Evolutionary conservation across 2,888 invertebrate species (phyloP), one percentile per base, ranked within the genome.

Genomic region (Athripsodes cinereus): DNA sequence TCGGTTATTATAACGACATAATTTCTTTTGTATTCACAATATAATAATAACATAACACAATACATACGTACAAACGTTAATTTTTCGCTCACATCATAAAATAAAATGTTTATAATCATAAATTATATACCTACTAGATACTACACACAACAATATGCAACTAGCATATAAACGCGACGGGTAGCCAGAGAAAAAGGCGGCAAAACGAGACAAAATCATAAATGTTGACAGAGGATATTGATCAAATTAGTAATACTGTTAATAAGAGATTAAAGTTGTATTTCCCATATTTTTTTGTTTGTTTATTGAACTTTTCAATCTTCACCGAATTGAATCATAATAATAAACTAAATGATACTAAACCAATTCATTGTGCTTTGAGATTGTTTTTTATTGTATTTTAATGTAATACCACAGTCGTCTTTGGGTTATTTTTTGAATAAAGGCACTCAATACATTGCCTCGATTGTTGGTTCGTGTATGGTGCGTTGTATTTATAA

Each of bases 391-490:
- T 6, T 26, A 10, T 26, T 26, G 3, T 40, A 40, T 40, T 40
- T 3, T 8, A 40, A 40, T 40, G 13, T 40, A 40, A 16, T 16
- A 40, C 40, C 40, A 5, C 13, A 8, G n/a, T 40, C 13, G 40
- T n/a, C 40, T 8, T 13, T 3, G 40, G 40, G 40, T 40, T 40
- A 13, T 40, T 40, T n/a, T 40, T 40, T 40, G 40, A 40, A 40
- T 40, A 40, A 40, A 40, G 16, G 40, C 3, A 13, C 40, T 40
- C 16, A 8, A 8, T 31, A 11, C 11, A 31, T 46, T 5, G 8
- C n/a, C 22, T 50, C 18, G 16, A 26, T 26, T 50, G 26, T 22
- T 50, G 31, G 46, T 47, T 46, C 52, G 46, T 44, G 52, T 51
- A 22, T 34, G 57, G n/a, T n/a, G n/a, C n/a, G n/a, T n/a, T n/a